phyloP scores from a whole-genome alignment of 2,797 vertebrate species.

The Sciurus vulgaris region DNA sequence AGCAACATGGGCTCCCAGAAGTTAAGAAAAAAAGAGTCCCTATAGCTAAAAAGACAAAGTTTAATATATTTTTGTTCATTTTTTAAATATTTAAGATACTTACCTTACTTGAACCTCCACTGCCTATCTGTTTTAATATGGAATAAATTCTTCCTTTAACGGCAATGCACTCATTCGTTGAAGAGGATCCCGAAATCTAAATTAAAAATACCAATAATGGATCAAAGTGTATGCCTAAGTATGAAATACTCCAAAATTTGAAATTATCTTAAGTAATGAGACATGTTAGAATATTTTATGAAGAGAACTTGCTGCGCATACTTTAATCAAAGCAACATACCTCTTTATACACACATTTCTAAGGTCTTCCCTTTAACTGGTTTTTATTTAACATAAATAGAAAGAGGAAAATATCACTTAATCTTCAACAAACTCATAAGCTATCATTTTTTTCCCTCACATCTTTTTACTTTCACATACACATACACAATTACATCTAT shows the following conservation, averaged over 20 bases:
- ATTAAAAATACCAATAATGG: constrained; percentile 56
- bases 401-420: not conserved
- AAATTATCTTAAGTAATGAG: constrained; percentile 53
- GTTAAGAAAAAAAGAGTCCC: not conserved
- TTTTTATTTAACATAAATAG: constrained; percentile 42
- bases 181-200: constrained; percentile 86
- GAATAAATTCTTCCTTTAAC: constrained; percentile 95
- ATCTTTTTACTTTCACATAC: not conserved
- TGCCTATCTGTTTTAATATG: constrained; percentile 96
- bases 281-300: constrained; percentile 25
- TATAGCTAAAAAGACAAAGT: not conserved
- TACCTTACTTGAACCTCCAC: constrained; percentile 98
- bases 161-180: constrained; percentile 92
- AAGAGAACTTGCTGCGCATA: not conserved
- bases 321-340: constrained; percentile 50
- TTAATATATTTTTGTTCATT: constrained; percentile 25
- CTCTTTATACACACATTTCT: not conserved
- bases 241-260: constrained; percentile 57
- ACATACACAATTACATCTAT: not conserved
- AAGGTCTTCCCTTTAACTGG: not conserved
- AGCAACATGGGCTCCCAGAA: not conserved
- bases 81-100: constrained; percentile 71
- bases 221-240: constrained; percentile 36
- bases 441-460: not conserved
- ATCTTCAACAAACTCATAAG: not conserved